Base-by-base conservation (phyloP, 2,797 vertebrate species). In the Acipenser ruthenus region DNA sequence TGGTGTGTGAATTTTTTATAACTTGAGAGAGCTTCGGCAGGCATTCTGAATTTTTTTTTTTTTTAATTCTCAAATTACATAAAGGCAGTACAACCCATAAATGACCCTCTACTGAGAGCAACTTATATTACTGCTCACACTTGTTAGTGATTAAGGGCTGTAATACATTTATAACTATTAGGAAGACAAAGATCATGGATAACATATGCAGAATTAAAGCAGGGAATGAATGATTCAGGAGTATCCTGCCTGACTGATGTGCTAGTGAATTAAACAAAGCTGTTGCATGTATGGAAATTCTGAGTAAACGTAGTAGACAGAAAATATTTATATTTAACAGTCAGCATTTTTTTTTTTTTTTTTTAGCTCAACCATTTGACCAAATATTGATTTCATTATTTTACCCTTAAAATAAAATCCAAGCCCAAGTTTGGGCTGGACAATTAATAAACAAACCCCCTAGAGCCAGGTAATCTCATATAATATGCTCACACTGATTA, bases 81-180 rank as follows among this genome's bases (percentile, higher is more conserved):
- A 37, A 37, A 37, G 4, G 23, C 23, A 2, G 23, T 37, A 37
- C 23, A 37, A 37, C 23, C 23, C 23, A 37, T 37, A 65, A 62
- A 71, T 72, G 73, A 63, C 70, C 66, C 70, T 37, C 23, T 37
- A 37, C 23, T 37, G 23, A 37, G 23, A 37, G 23, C 23, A 37
- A 37, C 67, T 68, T 68, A 63, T 68, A 68, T 77, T 79, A 67
- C 53, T 73, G 69, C 50, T 60, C 51, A 63, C 73, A 70, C 70
- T 70, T 71, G 69, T 76, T 75, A 74, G 75, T 68, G 64, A 79
- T 83, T 80, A 82, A 66, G 66, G 69, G 49, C 69, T 64, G 73
- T 82, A 81, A 82, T 81, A 77, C 77, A 81, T 87, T 83, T 85
- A 84, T 82, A 84, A 85, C 77, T 80, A 82, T 86, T 85, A 75